Conservation (phyloP, 2,888 invertebrate genomes). For the Drosophila cyrtoloma region DNA sequence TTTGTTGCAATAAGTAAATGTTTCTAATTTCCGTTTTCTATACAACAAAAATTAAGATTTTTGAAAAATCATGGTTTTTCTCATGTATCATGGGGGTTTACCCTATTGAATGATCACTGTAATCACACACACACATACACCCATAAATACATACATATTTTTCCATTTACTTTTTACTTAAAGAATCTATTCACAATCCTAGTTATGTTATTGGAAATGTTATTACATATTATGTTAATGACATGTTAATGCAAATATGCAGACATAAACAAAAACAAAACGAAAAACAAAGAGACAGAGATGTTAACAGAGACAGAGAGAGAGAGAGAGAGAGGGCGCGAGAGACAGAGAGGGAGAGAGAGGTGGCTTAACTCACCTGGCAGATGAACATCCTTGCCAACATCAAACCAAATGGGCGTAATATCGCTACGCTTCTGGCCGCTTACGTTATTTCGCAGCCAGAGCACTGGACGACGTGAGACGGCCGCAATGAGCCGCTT, state of each 20-base stretch:
- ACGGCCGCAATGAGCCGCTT: conserved; percentile 79
- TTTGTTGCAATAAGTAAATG: neutral
- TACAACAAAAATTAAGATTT: neutral
- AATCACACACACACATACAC: neutral
- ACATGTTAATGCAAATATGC: neutral
- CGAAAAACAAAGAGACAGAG: neutral
- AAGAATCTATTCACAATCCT: neutral
- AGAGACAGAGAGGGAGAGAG: neutral
- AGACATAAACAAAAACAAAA: neutral
- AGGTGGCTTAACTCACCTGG: conserved; percentile 66
- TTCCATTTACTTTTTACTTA: neutral
- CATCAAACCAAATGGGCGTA: conserved; percentile 77
- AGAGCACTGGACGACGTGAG: conserved; percentile 73
- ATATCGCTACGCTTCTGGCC: conserved; percentile 79
- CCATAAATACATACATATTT: neutral
- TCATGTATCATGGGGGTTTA: neutral
- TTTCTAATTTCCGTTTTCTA: neutral
- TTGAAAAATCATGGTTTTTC: neutral
- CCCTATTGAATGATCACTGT: conserved; percentile 15
- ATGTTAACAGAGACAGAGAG: neutral
- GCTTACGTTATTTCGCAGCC: conserved; percentile 74
- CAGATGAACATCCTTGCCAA: conserved; percentile 78
- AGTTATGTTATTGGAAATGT: neutral
- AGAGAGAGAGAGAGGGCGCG: too few relatives aligned
- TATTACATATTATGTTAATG: neutral